These are phyloP conservation scores for Lasioglossum calceatum DNA, from an alignment of 2,888 invertebrate genomes.

Conservation along the genomic window DNA sequence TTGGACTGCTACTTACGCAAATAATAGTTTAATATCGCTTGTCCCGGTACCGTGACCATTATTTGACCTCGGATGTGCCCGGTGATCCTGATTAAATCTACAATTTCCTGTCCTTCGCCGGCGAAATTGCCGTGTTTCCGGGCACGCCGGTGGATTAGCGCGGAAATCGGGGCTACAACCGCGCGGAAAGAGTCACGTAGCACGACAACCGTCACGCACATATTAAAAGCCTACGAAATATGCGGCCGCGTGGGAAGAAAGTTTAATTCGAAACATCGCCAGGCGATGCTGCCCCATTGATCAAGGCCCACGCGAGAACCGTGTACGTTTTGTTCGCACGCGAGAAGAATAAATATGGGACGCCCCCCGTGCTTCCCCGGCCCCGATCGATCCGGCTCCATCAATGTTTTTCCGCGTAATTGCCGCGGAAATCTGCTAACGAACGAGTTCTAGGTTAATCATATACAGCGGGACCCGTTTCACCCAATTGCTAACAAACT, in stretches of 20 bases:
- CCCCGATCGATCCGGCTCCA: background rate
- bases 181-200: background rate
- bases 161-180: background rate
- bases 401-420: background rate
- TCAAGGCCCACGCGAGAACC: constrained; percentile 1
- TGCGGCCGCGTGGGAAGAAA: constrained; percentile 13
- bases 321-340: background rate
- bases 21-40: constrained; percentile 56
- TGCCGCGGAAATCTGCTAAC: background rate
- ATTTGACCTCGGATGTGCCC: constrained; percentile 47
- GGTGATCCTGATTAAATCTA: constrained; percentile 46
- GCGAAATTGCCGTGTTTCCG: background rate
- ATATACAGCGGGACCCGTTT: background rate
- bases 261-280: background rate
- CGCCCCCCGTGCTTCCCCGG: background rate
- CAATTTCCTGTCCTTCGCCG: constrained; percentile 22
- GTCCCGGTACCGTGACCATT: constrained; percentile 36
- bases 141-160: background rate
- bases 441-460: background rate
- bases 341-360: background rate
- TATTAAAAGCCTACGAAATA: constrained; percentile 8
- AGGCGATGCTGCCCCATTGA: background rate
- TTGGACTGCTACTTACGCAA: constrained; percentile 57
- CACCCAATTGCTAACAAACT: background rate
- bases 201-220: background rate